Base-by-base conservation (phyloP, 2,888 invertebrate genomes). In the Archips crataeganus region DNA sequence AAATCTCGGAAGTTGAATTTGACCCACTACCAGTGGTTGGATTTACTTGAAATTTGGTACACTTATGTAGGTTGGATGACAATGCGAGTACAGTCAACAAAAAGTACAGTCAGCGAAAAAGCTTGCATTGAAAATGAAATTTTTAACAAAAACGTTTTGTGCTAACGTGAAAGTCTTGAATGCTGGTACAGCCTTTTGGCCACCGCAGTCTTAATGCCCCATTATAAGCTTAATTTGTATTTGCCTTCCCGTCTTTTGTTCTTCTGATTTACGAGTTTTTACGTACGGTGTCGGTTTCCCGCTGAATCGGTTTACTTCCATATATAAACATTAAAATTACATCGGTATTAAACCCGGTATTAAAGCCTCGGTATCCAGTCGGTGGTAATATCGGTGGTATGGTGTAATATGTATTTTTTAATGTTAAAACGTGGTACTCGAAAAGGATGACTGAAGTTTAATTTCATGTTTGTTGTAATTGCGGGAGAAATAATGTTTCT, bases 171-270 rank as follows among this genome's bases (percentile, higher is more conserved):
- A 23, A 51, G 49, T 51, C 51, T 66, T 15, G 2, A 23, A 64
- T 23, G 13, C n/a, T 13, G n/a, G 13, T 49, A 13, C 11, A 34
- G 42, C 36, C 47, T 36, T 45, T 23, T 71, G 73, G 74, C 68
- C 70, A 77, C 76, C 63, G 74, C 78, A 75, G 76, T 82, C 86
- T 85, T 87, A 89, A 87, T 86, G 82, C 84, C 79, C 89, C 87
- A 92, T 92, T 91, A 92, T 89, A 91, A 85, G 93, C 87, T 87
- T 92, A 92, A 93, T 93, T 93, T 92, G 92, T 92, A 90, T 90
- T 90, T 87, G 84, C 85, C 86, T 90, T 91, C 89, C 92, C 90
- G 91, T 90, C 91, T 90, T 92, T 93, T 93, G 92, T 93, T 93
- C 88, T 79, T 80, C 80, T 92, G 92, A 92, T 93, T 93, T 93